These are phyloP conservation scores for Psittacula derbiana DNA, from an alignment of 2,797 vertebrate species.

Conservation along the genomic window DNA sequence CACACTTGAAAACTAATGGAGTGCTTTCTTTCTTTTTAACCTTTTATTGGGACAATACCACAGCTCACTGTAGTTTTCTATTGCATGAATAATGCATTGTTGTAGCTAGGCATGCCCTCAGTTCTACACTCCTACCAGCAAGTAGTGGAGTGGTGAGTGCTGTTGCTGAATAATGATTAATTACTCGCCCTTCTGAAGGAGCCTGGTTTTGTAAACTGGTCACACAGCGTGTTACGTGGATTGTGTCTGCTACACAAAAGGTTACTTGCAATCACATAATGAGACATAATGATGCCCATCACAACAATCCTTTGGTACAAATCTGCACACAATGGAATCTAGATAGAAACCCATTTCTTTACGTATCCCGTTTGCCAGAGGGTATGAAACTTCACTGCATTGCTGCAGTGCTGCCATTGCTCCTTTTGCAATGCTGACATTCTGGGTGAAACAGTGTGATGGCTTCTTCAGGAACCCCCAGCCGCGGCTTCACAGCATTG, in stretches of 20 bases:
- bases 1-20: not conserved
- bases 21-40: constrained; percentile 28
- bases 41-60: constrained; percentile 6
- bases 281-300: constrained; percentile 69
- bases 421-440: constrained; percentile 26
- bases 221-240: constrained; percentile 49
- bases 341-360: constrained; percentile 63
- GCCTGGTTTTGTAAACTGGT: constrained; percentile 62
- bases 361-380: constrained; percentile 21
- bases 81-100: constrained; percentile 63
- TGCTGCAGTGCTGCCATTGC: not conserved
- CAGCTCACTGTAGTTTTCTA: constrained; percentile 17
- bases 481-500: not conserved
- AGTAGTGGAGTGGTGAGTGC: constrained; percentile 36
- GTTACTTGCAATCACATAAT: constrained; percentile 67
- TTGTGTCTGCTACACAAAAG: constrained; percentile 64
- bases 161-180: constrained; percentile 67
- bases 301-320: constrained; percentile 54
- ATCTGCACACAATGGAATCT: constrained; percentile 50
- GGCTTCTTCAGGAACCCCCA: not conserved
- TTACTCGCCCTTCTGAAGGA: constrained; percentile 59
- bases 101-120: constrained; percentile 38
- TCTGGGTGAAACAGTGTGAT: not conserved
- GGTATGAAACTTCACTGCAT: not conserved
- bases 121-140: constrained; percentile 49